Conservation (phyloP, 23 tunicate species). For the Ascidia mentula region DNA sequence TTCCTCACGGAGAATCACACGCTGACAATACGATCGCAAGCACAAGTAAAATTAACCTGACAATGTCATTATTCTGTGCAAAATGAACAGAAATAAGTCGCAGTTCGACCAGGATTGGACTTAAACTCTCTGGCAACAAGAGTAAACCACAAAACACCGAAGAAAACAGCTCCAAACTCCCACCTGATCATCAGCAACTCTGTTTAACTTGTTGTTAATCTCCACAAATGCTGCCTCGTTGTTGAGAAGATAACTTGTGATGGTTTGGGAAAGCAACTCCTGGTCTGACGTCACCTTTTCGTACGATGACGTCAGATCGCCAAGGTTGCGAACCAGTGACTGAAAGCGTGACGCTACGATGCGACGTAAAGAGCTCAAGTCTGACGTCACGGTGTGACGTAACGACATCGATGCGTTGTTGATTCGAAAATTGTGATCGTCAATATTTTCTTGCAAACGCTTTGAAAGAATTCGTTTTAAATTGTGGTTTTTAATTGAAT, state of each 20-base stretch:
- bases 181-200: neutral
- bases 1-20: too few relatives aligned
- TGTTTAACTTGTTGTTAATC: neutral
- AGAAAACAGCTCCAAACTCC: neutral
- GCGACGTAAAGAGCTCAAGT: conserved; percentile 15
- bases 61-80: too few relatives aligned
- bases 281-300: conserved; percentile 10
- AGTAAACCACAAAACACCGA: too few relatives aligned
- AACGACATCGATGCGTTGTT: conserved; percentile 22
- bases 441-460: neutral
- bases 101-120: too few relatives aligned
- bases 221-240: neutral
- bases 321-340: neutral
- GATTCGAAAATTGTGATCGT: neutral
- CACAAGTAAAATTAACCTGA: too few relatives aligned
- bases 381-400: conserved; percentile 24
- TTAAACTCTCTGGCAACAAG: too few relatives aligned
- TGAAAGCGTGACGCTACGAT: conserved; percentile 7
- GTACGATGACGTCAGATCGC: neutral
- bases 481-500: too few relatives aligned
- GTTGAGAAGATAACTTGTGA: conserved; percentile 5
- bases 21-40: too few relatives aligned
- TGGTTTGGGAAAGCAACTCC: neutral
- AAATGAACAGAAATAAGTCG: too few relatives aligned
- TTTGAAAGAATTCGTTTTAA: too few relatives aligned